A percentile compares a stretch with the other conserved stretches of the same genome.
These are phyloP conservation scores for Aleiodes alternator DNA, from an alignment of 2,888 invertebrate genomes.

Conservation along the genomic window DNA sequence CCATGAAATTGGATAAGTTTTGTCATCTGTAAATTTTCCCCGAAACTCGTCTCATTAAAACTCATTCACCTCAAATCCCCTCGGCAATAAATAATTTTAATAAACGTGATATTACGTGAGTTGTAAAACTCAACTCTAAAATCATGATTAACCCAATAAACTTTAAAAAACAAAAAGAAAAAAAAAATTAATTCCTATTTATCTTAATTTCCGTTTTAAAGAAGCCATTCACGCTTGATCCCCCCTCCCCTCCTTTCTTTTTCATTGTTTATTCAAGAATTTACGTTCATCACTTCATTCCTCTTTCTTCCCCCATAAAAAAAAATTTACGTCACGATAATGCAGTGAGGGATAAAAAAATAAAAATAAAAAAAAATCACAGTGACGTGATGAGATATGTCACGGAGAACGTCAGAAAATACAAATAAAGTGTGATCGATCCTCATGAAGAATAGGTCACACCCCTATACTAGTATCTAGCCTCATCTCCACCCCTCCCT, in stretches of 20 bases:
- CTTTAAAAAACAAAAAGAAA: neutral
- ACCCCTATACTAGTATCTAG: slow-evolving; percentile 41
- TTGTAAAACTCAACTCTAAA: neutral
- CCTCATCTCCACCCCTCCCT: neutral
- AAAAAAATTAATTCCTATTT: no score
- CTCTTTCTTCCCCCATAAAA: neutral
- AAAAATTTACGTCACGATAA: slow-evolving; percentile 5
- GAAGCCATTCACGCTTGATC: neutral
- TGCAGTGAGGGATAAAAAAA: neutral
- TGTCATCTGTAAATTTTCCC: slow-evolving; percentile 1
- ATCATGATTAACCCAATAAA: neutral
- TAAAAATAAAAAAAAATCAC: neutral
- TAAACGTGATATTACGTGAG: neutral
- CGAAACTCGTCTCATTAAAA: neutral
- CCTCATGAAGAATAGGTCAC: slow-evolving; percentile 54
- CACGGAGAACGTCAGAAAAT: slow-evolving; percentile 21
- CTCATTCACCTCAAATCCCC: neutral
- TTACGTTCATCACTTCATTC: neutral
- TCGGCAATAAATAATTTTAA: neutral
- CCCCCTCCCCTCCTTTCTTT: no score
- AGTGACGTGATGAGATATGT: slow-evolving; percentile 30
- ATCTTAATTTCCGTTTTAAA: no score
- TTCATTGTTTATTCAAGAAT: neutral
- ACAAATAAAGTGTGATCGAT: slow-evolving; percentile 50
- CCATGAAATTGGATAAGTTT: slow-evolving; percentile 26